Evolutionary conservation across 2,888 invertebrate genomes (phyloP).

Genomic region (Cheiracanthium punctorium): DNA sequence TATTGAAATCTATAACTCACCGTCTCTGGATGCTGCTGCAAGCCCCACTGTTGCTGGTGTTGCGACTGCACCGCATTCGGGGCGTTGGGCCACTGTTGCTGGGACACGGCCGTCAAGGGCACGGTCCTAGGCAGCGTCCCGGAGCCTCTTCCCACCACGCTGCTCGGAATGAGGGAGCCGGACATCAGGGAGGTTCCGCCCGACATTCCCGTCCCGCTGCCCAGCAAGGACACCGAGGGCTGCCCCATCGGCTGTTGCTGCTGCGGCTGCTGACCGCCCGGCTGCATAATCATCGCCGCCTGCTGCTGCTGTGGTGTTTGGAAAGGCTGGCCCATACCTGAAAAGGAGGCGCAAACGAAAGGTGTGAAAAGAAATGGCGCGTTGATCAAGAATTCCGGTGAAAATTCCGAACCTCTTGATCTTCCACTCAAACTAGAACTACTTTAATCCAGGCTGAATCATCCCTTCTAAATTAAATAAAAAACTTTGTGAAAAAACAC

Average conservation of each 20-base stretch:
- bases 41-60: slow-evolving; percentile 39
- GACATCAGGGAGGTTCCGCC: slow-evolving; percentile 24
- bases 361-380: too few species aligned
- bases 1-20: too few species aligned
- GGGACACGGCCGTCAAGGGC: slow-evolving; percentile 63
- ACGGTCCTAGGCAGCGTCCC: slow-evolving; percentile 68
- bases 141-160: slow-evolving; percentile 25
- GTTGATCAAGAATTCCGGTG: too few species aligned
- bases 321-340: slow-evolving; percentile 69
- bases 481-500: too few species aligned
- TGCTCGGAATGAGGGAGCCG: slow-evolving; percentile 52
- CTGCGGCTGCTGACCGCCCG: slow-evolving; percentile 38
- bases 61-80: slow-evolving; percentile 19
- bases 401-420: too few species aligned
- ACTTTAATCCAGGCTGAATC: too few species aligned
- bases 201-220: not conserved
- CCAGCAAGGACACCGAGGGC: slow-evolving; percentile 38
- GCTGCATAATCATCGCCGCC: slow-evolving; percentile 17
- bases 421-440: too few species aligned
- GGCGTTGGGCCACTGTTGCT: slow-evolving; percentile 43
- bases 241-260: slow-evolving; percentile 52
- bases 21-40: too few species aligned
- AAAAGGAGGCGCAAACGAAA: too few species aligned
- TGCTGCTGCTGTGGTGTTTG: slow-evolving; percentile 64
- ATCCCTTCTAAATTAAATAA: too few species aligned